Evolutionary conservation across 2,797 vertebrate genomes (phyloP).

Genomic region (Threskiornis aethiopicus): DNA sequence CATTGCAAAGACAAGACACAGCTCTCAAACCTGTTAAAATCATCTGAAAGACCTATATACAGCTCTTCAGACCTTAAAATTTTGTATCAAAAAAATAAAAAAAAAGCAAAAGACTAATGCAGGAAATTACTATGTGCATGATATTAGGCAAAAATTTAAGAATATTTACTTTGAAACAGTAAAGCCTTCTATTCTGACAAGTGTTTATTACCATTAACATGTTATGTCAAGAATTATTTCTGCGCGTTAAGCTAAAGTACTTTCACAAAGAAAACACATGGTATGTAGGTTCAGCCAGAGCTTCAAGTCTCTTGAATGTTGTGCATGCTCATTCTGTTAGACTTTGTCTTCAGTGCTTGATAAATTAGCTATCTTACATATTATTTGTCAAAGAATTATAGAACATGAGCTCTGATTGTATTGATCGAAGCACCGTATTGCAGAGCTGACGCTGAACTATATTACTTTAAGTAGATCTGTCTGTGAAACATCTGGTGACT

Average conservation of each 20-base stretch:
- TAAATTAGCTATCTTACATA: neutral
- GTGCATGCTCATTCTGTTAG: neutral
- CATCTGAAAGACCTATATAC: neutral
- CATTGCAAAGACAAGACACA: neutral
- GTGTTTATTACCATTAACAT: neutral
- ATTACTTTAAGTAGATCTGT: neutral
- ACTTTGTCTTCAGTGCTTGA: neutral
- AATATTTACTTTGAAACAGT: neutral
- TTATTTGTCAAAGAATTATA: neutral
- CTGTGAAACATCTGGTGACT: conserved; percentile 18
- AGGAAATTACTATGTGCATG: neutral
- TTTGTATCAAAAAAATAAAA: neutral
- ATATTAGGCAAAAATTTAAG: neutral
- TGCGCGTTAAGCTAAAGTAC: neutral
- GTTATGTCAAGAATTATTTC: neutral
- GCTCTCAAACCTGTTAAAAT: neutral
- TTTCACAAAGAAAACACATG: neutral
- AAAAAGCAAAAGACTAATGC: neutral
- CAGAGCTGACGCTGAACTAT: neutral
- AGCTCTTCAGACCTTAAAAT: neutral
- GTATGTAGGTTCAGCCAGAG: neutral
- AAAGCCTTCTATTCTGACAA: neutral
- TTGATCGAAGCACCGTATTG: neutral
- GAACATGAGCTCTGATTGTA: neutral
- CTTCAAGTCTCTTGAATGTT: neutral